phyloP scores from a whole-genome alignment of 2,888 invertebrate genomes.

The Nemapogon koenigi region DNA sequence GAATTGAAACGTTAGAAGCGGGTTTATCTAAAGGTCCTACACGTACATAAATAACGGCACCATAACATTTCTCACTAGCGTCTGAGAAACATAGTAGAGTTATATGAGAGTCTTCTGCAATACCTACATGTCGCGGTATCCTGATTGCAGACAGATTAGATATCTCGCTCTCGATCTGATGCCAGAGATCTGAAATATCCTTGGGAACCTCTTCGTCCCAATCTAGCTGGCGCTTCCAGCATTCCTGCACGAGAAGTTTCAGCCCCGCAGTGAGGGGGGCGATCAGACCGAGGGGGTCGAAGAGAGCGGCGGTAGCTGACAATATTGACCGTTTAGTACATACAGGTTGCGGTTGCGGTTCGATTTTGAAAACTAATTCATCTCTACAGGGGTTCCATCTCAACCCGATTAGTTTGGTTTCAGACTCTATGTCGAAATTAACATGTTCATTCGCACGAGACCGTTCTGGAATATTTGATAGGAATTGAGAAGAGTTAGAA shows the following conservation, averaged over 20 bases:
- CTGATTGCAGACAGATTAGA: neutral
- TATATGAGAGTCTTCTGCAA: neutral
- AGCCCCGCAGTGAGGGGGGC: slow-evolving; percentile 13
- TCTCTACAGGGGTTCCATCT: slow-evolving; percentile 6
- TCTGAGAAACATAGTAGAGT: slow-evolving; percentile 9
- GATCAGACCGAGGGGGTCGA: slow-evolving; percentile 15
- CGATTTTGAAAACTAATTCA: slow-evolving; percentile 3
- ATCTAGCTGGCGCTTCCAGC: slow-evolving; percentile 12
- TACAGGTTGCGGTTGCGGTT: neutral
- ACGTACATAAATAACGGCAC: slow-evolving; percentile 11
- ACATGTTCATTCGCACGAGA: slow-evolving; percentile 6
- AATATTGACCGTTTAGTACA: slow-evolving; percentile 18
- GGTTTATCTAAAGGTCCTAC: neutral
- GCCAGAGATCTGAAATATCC: slow-evolving; percentile 11
- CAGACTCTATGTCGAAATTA: slow-evolving; percentile 1
- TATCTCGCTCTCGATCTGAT: slow-evolving; percentile 2
- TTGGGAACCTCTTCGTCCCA: slow-evolving; percentile 15
- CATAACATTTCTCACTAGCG: slow-evolving; percentile 14
- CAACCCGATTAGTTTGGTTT: slow-evolving; percentile 9
- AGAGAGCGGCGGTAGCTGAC: slow-evolving; percentile 13
- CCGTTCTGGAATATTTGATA: slow-evolving; percentile 6
- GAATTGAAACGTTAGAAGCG: neutral
- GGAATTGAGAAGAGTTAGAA: slow-evolving; percentile 9
- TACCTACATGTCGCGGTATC: slow-evolving; percentile 6
- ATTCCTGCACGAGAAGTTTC: slow-evolving; percentile 14